Conservation (phyloP, 2,797 vertebrate genomes). For the Sebastes baramenuke region DNA sequence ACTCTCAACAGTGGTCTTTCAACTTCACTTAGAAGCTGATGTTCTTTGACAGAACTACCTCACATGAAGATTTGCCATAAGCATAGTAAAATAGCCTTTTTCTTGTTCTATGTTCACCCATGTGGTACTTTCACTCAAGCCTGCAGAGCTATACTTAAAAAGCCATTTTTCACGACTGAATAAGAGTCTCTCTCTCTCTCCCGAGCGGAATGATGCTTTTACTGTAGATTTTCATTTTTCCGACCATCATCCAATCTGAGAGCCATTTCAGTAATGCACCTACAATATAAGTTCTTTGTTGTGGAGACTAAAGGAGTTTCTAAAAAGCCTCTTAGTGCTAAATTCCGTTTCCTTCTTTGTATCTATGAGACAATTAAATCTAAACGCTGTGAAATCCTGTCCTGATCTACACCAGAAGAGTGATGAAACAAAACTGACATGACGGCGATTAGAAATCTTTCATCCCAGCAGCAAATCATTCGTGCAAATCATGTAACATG, state of each 20-base stretch:
- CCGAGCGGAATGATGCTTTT: neutral
- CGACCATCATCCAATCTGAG: constrained; percentile 1
- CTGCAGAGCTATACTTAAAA: constrained; percentile 11
- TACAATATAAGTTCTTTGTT: constrained; percentile 2
- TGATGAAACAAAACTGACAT: neutral
- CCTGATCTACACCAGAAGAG: neutral
- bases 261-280: constrained; percentile 25
- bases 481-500: constrained; percentile 5
- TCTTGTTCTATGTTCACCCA: neutral
- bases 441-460: constrained; percentile 2
- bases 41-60: neutral
- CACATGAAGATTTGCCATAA: neutral
- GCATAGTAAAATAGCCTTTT: neutral
- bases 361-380: neutral
- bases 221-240: neutral
- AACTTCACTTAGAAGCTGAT: neutral
- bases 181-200: neutral
- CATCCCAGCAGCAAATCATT: constrained; percentile 6
- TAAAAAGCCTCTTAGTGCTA: constrained; percentile 8
- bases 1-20: neutral
- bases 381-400: neutral
- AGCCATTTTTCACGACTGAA: neutral
- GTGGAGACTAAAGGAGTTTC: neutral
- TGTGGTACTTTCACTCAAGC: neutral
- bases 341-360: neutral